phyloP scores from a whole-genome alignment of 2,888 invertebrate genomes.

The Heliconius hortense region DNA sequence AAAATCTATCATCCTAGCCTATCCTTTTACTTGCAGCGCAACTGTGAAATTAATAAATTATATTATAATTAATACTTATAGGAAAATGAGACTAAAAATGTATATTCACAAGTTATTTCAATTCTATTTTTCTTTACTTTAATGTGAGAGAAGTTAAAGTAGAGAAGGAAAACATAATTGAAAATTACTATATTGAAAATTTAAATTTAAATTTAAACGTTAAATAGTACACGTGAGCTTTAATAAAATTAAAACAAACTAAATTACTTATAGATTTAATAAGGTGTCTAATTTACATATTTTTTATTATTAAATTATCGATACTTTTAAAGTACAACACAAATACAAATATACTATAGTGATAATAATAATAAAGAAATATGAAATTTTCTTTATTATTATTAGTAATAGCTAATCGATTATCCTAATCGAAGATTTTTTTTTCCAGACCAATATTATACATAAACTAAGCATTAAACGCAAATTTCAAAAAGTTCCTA shows the following conservation, averaged over 20 bases:
- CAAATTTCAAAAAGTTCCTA: background rate
- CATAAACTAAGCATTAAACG: background rate
- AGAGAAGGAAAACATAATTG: too few relatives aligned
- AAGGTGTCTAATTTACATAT: background rate
- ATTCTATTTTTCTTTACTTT: background rate
- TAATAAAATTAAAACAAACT: background rate
- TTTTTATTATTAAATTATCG: background rate
- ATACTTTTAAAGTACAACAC: background rate
- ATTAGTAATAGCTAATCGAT: background rate
- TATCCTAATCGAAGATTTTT: background rate
- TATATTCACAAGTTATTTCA: background rate
- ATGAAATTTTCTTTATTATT: background rate
- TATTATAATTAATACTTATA: background rate
- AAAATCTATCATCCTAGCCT: background rate
- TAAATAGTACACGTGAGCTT: background rate
- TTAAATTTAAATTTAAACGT: too few relatives aligned
- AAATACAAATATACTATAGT: background rate
- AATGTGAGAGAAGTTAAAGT: too few relatives aligned
- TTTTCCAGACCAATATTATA: background rate
- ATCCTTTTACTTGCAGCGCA: background rate
- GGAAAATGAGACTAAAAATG: background rate
- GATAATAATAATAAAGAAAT: background rate
- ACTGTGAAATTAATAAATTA: background rate
- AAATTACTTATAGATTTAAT: background rate
- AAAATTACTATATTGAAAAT: too few relatives aligned